Evolutionary conservation across 2,113 vertebrate genomes (phyloP), one percentile per base, ranked within the genome.

Genomic region (Hemicordylus capensis): DNA sequence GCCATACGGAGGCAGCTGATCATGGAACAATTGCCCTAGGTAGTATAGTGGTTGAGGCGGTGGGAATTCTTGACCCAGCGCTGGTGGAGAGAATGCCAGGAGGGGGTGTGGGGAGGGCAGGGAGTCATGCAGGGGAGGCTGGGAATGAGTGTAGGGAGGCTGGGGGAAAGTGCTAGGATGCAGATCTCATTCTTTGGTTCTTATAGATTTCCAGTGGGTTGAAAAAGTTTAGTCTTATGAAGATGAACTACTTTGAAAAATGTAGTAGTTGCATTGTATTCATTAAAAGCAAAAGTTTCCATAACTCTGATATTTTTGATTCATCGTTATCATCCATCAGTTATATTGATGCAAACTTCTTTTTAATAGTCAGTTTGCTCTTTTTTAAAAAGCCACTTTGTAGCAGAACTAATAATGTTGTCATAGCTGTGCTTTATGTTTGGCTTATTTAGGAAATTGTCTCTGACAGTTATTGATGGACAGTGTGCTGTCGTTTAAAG

Each of bases 331-430:
- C 76, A 34, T 85, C 86, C 85, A 24, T 22, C 67, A 72, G 56
- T 91, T 87, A 19, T 11, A 84, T 79, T 84, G 91, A 85, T 88
- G 76, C 58, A 92, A 86, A 90, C 91, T 88, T 90, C 37, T 85
- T n/a, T 81, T 88, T 91, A 83, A 48, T 93, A 89, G 70, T 88
- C 90, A 81, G 58, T 83, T 93, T 89, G 85, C 73, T 86, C 85
- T 92, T 93, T 76, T 78, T 93, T 0, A 66, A 78, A 91, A 92
- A 89, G 58, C 67, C 67, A 85, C 81, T 76, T 19, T 64, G 85
- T 84, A 85, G 0, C 89, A 8, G 51, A 89, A 76, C 73, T 37
- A 76, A 84, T 85, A 85, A 84, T 85, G 82, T 93, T 92, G 80
- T 86, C 84, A 75, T 79, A 56, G n/a, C 42, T 82, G 59, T n/a